Evolutionary conservation across 2,888 invertebrate genomes (phyloP), one percentile per base, ranked within the genome.

Genomic region (Hartigia nigra): DNA sequence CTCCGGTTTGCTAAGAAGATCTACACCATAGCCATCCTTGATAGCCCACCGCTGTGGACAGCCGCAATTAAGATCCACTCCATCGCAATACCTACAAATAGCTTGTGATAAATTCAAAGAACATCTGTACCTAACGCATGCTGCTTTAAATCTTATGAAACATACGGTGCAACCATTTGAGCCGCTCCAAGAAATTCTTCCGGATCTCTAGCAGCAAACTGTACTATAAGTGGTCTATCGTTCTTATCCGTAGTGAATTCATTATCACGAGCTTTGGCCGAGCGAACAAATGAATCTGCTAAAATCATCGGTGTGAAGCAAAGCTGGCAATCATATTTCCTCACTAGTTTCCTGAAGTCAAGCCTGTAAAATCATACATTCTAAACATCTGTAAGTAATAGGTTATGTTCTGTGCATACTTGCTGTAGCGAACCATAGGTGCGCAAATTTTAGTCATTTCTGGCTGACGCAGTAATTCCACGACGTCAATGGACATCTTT

Each of bases 281-380:
- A 98, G 88, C 95, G 95, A 77, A 97, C 95, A 92, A 99, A 99
- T 1, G 98, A 98, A 91, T 98, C 96, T 0, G 99, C 97, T 82
- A 99, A 93, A 85, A 99, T 98, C 99, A 99, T 99, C 0, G 99
- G 99, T 0, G 98, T 97, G 90, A 97, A 99, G 85, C 97, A 96
- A 79, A 99, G 91, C 90, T 99, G 97, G 83, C 97, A 97, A 74
- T 95, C 95, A 92, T 98, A 98, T 81, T 95, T 94, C 81, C 96
- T 93, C 1, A 97, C 94, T 32, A 98, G 91, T 79, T 93, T 93
- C 70, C 98, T 93, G 89, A 97, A 98, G 79, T 96, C 95, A 76
- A 97, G 91, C 88, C 96, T 96, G 87, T 76, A 92, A 91, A 84
- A 78, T 77, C 23, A 23, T 55, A 55, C 23, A 55, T 55, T 55